These are phyloP conservation scores for Drosophila putrida DNA, from an alignment of 2,888 invertebrate species.

Conservation along the genomic window DNA sequence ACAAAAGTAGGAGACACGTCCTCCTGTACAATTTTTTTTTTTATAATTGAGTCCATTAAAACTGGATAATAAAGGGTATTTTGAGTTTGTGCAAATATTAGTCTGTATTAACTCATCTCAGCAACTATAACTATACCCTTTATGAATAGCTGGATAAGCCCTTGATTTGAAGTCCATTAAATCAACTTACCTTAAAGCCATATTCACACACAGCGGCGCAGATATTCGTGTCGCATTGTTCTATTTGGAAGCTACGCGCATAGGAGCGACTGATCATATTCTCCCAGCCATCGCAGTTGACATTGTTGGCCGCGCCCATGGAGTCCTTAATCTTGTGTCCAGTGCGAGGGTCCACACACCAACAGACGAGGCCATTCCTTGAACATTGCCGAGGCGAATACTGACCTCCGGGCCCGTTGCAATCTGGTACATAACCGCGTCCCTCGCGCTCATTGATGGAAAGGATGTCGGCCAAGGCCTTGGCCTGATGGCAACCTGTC, in stretches of 20 bases:
- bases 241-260: conserved; percentile 86
- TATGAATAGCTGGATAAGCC: too few relatives aligned
- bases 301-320: conserved; percentile 91
- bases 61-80: too few relatives aligned
- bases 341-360: conserved; percentile 92
- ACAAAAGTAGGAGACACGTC: too few relatives aligned
- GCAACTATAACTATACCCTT: too few relatives aligned
- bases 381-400: conserved; percentile 93
- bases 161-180: too few relatives aligned
- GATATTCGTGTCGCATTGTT: conserved; percentile 89
- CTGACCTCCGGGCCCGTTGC: conserved; percentile 89
- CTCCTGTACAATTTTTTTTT: too few relatives aligned
- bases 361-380: conserved; percentile 93
- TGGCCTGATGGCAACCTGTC: conserved; percentile 92
- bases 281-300: conserved; percentile 87
- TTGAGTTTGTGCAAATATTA: too few relatives aligned
- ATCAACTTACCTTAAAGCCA: conserved; percentile 88
- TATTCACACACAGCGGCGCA: conserved; percentile 94
- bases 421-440: conserved; percentile 94
- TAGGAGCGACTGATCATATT: conserved; percentile 84
- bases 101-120: too few relatives aligned
- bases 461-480: conserved; percentile 91
- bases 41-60: too few relatives aligned
- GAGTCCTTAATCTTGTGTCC: conserved; percentile 92
- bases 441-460: conserved; percentile 92